Evolutionary conservation across 1,140 invertebrate genomes (phyloP).

Genomic region (Drosophila lowei): DNA sequence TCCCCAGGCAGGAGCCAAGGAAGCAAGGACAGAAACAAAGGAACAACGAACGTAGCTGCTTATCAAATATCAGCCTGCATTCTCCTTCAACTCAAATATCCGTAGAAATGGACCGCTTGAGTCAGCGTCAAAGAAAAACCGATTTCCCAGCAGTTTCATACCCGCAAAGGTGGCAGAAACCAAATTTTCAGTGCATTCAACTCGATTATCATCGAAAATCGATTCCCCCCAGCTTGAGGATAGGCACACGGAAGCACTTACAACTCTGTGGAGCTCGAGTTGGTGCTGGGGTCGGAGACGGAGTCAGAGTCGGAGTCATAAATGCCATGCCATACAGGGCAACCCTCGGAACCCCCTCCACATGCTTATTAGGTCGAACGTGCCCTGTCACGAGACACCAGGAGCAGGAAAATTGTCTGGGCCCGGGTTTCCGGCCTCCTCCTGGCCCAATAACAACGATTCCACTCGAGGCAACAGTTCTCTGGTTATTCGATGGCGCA

Average conservation of each 20-base stretch:
- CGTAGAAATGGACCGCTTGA: too few species aligned
- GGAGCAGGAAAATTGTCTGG: slow-evolving; percentile 55
- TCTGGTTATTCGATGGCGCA: slow-evolving; percentile 65
- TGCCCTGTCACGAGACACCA: slow-evolving; percentile 54
- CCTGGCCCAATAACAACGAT: slow-evolving; percentile 46
- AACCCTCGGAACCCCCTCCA: slow-evolving; percentile 4
- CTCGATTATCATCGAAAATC: slow-evolving; percentile 74
- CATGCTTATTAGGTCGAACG: slow-evolving; percentile 77
- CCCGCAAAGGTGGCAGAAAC: slow-evolving; percentile 12
- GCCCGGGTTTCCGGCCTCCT: slow-evolving; percentile 51
- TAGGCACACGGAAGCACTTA: slow-evolving; percentile 53
- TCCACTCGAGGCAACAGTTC: slow-evolving; percentile 60
- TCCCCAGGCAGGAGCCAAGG: background rate
- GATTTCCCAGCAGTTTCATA: background rate
- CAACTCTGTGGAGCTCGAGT: background rate
- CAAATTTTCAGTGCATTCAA: slow-evolving; percentile 64
- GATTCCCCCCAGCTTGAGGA: slow-evolving; percentile 39
- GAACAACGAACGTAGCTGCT: background rate
- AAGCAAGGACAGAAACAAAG: background rate
- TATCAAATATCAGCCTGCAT: background rate
- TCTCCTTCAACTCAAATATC: too few species aligned
- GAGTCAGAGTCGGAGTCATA: background rate
- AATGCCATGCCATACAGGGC: background rate
- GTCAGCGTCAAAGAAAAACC: background rate
- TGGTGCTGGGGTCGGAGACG: too few species aligned